These are phyloP conservation scores for Hypena proboscidalis DNA, from an alignment of 2,888 invertebrate species.

Conservation along the genomic window DNA sequence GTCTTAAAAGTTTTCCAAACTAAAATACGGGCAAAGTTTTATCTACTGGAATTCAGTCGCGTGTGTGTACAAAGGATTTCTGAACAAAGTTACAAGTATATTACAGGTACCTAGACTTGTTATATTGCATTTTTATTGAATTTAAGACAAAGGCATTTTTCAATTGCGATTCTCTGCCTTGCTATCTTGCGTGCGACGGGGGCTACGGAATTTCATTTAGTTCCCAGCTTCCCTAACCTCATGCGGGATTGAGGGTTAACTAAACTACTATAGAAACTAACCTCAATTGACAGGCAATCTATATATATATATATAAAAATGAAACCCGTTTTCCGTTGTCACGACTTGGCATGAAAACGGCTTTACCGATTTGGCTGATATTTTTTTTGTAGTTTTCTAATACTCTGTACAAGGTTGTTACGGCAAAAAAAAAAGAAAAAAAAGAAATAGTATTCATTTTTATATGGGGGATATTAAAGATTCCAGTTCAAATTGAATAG, in stretches of 20 bases:
- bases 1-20: conserved; percentile 1
- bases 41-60: conserved; percentile 10
- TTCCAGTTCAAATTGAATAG: too few relatives aligned
- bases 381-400: too few relatives aligned
- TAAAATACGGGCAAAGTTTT: conserved; percentile 14
- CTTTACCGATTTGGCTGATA: too few relatives aligned
- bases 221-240: conserved; percentile 31
- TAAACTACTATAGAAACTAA: conserved; percentile 10
- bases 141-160: conserved; percentile 43
- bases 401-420: too few relatives aligned
- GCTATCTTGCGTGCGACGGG: conserved; percentile 33
- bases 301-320: too few relatives aligned
- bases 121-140: conserved; percentile 29
- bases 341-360: too few relatives aligned
- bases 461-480: too few relatives aligned
- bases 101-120: conserved; percentile 7
- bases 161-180: conserved; percentile 39
- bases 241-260: conserved; percentile 18
- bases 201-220: conserved; percentile 50
- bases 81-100: conserved; percentile 18
- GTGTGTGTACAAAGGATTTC: conserved; percentile 22
- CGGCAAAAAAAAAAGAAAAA: too few relatives aligned
- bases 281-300: not conserved
- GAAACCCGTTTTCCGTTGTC: too few relatives aligned
- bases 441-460: too few relatives aligned